Evolutionary conservation across 2,888 invertebrate species (phyloP), one percentile per base, ranked within the genome.

Genomic region (Scaeva pyrastri): DNA sequence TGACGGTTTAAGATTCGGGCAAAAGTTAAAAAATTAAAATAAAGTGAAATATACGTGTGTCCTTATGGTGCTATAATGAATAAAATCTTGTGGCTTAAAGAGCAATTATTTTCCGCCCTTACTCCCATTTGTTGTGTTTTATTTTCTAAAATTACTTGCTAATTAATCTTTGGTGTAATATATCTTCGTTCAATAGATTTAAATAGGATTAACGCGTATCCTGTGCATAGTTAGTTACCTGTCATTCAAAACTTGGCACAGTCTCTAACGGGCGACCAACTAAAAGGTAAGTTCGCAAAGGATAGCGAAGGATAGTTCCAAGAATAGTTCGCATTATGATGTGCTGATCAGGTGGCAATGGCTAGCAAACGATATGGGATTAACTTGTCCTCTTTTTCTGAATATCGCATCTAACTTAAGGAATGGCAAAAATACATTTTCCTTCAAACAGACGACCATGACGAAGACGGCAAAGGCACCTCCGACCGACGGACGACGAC

Each of bases 241-340:
- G 39, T 60, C 58, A 21, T 52, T 31, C 14, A 36, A 50, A 60
- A 72, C 43, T 6, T 31, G 58, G 52, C 41, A 21, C 43, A 66
- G 36, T 56, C 39, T 73, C 52, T 60, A 43, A 16, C 39, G 48
- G 60, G 48, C 72, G 76, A 58, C 36, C 56, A 70, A 68, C 52
- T 45, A 77, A 85, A 85, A 81, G 85, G 85, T 85, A 43, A 85
- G 81, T 81, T 50, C 41, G 39, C 36, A 11, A 11, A 50, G 43
- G 19, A 41, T 64, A 50, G 19, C 56, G 26, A 2, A 50, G 41
- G 50, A 50, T 19, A 39, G 41, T 41, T 60, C 39, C 19, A 10
- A 16, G 31, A 16, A 56, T 16, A 23, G 52, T 52, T 58, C n/a
- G 66, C 1, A 55, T 62, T 19, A 62, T 64, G 14, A 23, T 45